phyloP scores from a whole-genome alignment of 2,113 vertebrate species.

The Cochlearius cochlearius region DNA sequence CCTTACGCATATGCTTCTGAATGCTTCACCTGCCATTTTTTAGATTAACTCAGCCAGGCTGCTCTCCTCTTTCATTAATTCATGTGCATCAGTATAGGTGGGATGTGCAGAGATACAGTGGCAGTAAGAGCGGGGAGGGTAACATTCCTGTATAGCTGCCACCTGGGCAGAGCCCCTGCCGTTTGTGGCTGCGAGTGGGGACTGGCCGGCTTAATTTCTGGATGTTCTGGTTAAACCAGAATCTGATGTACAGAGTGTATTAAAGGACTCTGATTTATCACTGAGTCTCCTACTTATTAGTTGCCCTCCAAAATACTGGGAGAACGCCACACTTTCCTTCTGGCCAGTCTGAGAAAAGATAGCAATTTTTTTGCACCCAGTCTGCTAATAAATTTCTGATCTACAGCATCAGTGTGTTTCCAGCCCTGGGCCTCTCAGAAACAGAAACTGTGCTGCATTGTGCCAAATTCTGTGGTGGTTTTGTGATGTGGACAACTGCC shows the following conservation, averaged over 20 bases:
- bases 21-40: background rate
- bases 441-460: background rate
- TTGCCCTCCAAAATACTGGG: background rate
- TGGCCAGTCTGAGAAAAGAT: background rate
- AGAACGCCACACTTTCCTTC: background rate
- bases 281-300: accelerated
- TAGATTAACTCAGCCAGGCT: background rate
- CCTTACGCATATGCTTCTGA: accelerated
- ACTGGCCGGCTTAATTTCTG: background rate
- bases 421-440: background rate
- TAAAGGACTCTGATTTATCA: background rate
- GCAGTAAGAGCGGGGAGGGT: background rate
- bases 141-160: background rate
- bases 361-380: background rate
- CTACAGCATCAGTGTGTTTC: background rate
- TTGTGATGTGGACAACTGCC: background rate
- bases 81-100: background rate
- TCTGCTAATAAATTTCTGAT: background rate
- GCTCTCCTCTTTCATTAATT: background rate
- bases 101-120: background rate
- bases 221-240: background rate
- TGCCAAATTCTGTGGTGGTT: background rate
- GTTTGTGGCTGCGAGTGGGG: too few relatives aligned
- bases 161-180: background rate
- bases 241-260: background rate